Conservation (phyloP, 30 jellyfish, hydroid and myxozoan species). For the Catostylus mosaicus region DNA sequence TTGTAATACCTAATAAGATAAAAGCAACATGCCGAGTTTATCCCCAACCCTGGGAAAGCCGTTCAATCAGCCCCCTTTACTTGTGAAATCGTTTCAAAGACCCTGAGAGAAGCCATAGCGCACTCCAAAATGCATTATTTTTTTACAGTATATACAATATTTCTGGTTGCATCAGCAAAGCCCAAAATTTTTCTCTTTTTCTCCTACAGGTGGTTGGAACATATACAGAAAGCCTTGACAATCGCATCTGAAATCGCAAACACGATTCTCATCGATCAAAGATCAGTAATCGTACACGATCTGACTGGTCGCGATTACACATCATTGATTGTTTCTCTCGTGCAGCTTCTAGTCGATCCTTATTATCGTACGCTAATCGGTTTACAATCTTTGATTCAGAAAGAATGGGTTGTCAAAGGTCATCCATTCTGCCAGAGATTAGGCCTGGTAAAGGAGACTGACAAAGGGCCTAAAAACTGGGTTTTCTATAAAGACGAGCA, state of each 20-base stretch:
- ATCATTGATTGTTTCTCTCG: constrained; percentile 67
- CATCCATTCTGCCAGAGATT: constrained; percentile 77
- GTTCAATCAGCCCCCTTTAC: too few species aligned
- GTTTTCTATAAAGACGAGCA: constrained; percentile 43
- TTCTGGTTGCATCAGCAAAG: too few species aligned
- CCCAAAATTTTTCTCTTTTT: background rate
- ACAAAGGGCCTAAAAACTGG: constrained; percentile 28
- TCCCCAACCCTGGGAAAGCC: too few species aligned
- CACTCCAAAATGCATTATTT: too few species aligned
- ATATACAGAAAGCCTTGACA: constrained; percentile 47
- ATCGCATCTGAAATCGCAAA: constrained; percentile 57
- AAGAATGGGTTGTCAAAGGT: constrained; percentile 94
- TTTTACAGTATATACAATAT: too few species aligned
- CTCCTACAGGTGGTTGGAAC: constrained; percentile 78
- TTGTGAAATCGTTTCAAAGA: too few species aligned
- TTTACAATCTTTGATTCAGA: constrained; percentile 78
- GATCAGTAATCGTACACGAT: constrained; percentile 79
- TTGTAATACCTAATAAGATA: too few species aligned
- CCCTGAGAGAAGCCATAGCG: too few species aligned
- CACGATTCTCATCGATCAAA: constrained; percentile 40
- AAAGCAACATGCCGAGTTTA: too few species aligned
- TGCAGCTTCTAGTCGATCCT: constrained; percentile 87
- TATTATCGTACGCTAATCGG: constrained; percentile 86
- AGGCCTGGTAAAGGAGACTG: constrained; percentile 19
- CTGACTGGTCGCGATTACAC: constrained; percentile 79